These are phyloP conservation scores for Argyra leucocephala DNA, from an alignment of 2,888 invertebrate species.

Conservation along the genomic window DNA sequence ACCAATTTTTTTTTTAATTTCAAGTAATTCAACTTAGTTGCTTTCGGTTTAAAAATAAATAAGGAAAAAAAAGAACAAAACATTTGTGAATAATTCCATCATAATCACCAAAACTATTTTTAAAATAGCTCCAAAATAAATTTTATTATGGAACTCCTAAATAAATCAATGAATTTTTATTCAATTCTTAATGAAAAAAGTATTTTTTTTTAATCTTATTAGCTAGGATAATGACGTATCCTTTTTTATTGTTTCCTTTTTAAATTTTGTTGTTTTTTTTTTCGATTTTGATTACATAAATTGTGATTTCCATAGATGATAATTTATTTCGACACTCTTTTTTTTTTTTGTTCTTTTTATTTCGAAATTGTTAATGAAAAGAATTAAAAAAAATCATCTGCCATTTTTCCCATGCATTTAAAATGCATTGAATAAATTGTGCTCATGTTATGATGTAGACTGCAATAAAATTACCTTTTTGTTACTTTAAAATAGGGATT, in stretches of 20 bases:
- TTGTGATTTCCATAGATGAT: neutral
- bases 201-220: neutral
- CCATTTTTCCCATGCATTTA: neutral
- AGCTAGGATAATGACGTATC: slow-evolving; percentile 1
- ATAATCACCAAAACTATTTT: no score
- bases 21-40: no score
- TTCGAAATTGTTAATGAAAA: neutral
- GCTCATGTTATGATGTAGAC: neutral
- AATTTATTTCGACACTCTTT: neutral
- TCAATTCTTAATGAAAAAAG: no score
- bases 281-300: neutral
- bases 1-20: no score
- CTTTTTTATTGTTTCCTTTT: neutral
- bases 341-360: neutral
- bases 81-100: no score
- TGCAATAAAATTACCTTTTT: slow-evolving; percentile 1
- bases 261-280: neutral
- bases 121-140: no score
- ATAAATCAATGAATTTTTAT: no score
- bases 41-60: no score
- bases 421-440: no score
- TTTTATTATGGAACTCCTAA: no score
- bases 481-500: neutral
- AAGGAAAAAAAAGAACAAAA: no score
- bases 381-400: neutral